A percentile compares a stretch with the other conserved stretches of the same genome.
These are phyloP conservation scores for Buathra laborator DNA, from an alignment of 2,888 invertebrate species.

Conservation along the genomic window DNA sequence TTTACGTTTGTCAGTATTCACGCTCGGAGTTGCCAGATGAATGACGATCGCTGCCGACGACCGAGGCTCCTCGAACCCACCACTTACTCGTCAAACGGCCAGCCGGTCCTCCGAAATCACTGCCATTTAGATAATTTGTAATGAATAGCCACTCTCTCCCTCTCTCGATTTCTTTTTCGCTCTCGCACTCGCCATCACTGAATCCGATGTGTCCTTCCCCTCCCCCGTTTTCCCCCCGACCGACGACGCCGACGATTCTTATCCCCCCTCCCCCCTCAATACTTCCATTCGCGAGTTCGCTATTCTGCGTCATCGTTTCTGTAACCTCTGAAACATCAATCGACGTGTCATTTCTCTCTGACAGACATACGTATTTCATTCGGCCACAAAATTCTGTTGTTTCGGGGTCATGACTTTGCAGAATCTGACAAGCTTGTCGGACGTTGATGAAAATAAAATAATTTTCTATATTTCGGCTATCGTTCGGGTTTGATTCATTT, in stretches of 20 bases:
- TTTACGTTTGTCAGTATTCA: conserved; percentile 53
- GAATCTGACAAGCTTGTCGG: no score
- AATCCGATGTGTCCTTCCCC: conserved; percentile 72
- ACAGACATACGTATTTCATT: conserved; percentile 8
- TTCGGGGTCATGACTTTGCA: no score
- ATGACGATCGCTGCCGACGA: conserved; percentile 78
- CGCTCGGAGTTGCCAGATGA: conserved; percentile 69
- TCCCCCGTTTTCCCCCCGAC: conserved; percentile 65
- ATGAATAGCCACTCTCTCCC: conserved; percentile 86
- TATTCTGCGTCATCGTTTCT: conserved; percentile 22
- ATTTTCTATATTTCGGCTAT: no score
- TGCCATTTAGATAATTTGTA: conserved; percentile 88
- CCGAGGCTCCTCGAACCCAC: conserved; percentile 81
- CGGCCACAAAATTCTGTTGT: background rate
- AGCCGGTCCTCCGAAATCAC: conserved; percentile 86
- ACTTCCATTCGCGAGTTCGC: conserved; percentile 1
- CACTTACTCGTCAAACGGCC: conserved; percentile 85
- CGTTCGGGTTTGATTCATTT: no score
- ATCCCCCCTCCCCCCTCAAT: background rate
- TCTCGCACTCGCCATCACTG: conserved; percentile 48
- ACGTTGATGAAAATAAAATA: no score
- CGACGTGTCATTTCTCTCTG: conserved; percentile 36
- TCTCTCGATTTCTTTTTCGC: conserved; percentile 47
- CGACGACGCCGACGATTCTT: conserved; percentile 28
- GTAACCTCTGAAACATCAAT: background rate